Evolutionary conservation across 2,888 invertebrate species (phyloP), one percentile per base, ranked within the genome.

Genomic region (Pristionchus fissidentatus): DNA sequence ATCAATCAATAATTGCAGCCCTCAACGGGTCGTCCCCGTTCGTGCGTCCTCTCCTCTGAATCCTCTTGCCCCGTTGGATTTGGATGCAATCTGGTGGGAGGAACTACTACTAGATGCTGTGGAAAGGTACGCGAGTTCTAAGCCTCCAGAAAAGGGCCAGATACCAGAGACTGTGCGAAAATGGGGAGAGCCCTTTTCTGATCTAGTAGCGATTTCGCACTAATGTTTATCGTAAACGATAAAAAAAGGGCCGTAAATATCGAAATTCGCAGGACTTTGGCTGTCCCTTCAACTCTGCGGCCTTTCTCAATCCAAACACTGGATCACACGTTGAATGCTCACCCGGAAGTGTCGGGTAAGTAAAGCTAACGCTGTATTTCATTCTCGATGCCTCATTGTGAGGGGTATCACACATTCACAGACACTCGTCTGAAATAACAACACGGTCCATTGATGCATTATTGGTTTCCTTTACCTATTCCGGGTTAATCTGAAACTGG

Each of bases 251-350:
- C 29, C 3, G 0, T 41, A 73, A 73, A 66, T 62, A 22, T 5
- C 22, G 8, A 13, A 8, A 19, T 55, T 55, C 73, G 66, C 55
- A 83, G 75, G 90, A 91, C 85, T 88, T 90, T 84, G 92, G 92
- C 26, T 92, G 92, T 82, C 91, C 91, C 0, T 87, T 88, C 85
- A 92, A 92, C 84, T 89, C 91, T 13, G 92, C 92, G 26, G 91
- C 91, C 32, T 90, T 88, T 78, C 85, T 92, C 22, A 86, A 89
- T 60, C 89, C 90, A 22, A 85, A 84, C 52, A 90, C 89, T 32
- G 91, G 87, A 35, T 78, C 86, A 5, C 87, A 88, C 29, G 88
- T 90, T 3, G 90, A 90, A 84, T 92, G 92, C 85, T 87, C 88
- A 29, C 87, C 89, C 57, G 87, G 85, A 26, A 88, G 86, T 66